phyloP scores from a whole-genome alignment of 2,797 vertebrate genomes.

The Cyprinodon diabolis region DNA sequence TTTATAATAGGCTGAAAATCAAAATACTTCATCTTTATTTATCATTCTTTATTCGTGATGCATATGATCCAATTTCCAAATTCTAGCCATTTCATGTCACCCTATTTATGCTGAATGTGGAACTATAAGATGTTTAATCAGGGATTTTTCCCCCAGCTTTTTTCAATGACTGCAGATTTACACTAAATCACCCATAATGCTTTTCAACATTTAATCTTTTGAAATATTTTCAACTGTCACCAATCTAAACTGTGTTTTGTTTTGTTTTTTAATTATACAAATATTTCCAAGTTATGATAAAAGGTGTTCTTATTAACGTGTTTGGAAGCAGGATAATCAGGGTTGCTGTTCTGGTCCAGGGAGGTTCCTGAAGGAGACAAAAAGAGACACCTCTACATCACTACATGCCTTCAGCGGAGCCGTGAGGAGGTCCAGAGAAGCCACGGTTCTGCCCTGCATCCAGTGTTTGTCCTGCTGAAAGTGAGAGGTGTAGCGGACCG shows the following conservation, averaged over 20 bases:
- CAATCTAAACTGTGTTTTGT: not conserved
- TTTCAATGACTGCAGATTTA: not conserved
- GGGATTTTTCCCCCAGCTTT: no score
- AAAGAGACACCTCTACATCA: slow-evolving; percentile 6
- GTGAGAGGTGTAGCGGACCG: slow-evolving; percentile 16
- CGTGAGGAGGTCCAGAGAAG: slow-evolving; percentile 44
- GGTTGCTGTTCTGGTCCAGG: slow-evolving; percentile 1
- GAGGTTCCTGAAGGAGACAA: slow-evolving; percentile 19
- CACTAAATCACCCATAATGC: not conserved
- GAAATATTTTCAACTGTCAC: not conserved
- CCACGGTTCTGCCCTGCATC: slow-evolving; percentile 50
- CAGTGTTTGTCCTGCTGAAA: not conserved
- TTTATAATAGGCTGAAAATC: no score
- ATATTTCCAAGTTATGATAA: not conserved
- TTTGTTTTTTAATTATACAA: not conserved
- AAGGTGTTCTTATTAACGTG: not conserved
- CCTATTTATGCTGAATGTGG: no score
- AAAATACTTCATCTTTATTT: no score
- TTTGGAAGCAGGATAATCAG: not conserved
- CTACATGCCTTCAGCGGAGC: slow-evolving; percentile 61
- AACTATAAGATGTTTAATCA: no score
- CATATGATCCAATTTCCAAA: no score
- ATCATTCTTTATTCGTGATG: no score
- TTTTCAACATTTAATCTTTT: not conserved
- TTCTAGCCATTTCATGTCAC: no score